Base-by-base conservation (phyloP, 2,888 invertebrate species). In the Morpho helenor region DNA sequence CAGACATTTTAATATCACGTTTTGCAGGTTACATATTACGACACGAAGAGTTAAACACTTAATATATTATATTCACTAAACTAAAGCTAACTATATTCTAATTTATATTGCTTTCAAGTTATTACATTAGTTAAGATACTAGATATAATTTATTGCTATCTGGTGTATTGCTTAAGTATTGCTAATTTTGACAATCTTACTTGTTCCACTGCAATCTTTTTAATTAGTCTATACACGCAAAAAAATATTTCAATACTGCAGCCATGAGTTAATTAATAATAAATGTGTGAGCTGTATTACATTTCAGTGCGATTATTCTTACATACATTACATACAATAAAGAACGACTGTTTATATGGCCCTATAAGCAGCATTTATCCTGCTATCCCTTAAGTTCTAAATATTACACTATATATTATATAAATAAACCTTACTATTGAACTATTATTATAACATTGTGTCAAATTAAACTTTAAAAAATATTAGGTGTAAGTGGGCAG, bases 1-100 rank as follows among this genome's bases (percentile, higher is more conserved):
- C 42, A 49, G 42, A 48, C 6, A 48, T 48, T 16, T 41, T 22
- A 47, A 52, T 57, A 57, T 52, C 57, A 57, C 57, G 22, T 54
- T 54, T 77, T 74, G 79, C 84, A 85, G 84, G 83, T 84, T 85
- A 84, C 77, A 73, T 72, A 76, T 75, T 76, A 80, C 77, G 77
- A 73, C 70, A 68, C 71, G 42, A 9, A 44, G 22, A 31, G 67
- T 70, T 70, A 66, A 58, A 50, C 47, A 8, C 10, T 51, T 16
- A 52, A 40, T 55, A 51, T 16, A 45, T 31, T 51, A 48, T 57
- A 51, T 23, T 31, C 45, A 55, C 57, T 55, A 46, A 41, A 48
- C 57, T 57, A 61, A 59, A 49, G 9, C 63, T 61, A 61, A 50
- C 10, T 48, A 49, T 53, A 22, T 77, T 79, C 79, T 82, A 66